These are phyloP conservation scores for Forbesichthys agassizii DNA, from an alignment of 2,113 vertebrate species.

Conservation along the genomic window DNA sequence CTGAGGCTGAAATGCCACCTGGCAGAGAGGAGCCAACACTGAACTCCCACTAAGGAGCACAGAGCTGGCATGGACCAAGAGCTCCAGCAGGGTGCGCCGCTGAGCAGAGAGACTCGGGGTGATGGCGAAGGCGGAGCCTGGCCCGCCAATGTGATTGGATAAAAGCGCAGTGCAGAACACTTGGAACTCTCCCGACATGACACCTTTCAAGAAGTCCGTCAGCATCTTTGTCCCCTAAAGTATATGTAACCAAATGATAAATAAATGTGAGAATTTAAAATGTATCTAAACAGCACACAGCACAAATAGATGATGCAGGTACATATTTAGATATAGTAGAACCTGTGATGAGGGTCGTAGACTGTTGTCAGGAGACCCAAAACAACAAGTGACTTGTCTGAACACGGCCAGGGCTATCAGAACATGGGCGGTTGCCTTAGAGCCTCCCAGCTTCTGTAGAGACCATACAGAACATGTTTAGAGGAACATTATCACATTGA, in stretches of 20 bases:
- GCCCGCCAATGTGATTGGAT: slow-evolving; percentile 49
- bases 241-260: neutral
- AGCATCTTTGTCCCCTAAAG: slow-evolving; percentile 48
- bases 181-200: slow-evolving; percentile 14
- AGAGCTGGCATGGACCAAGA: slow-evolving; percentile 69
- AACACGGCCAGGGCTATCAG: slow-evolving; percentile 68
- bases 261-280: neutral
- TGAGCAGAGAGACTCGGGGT: neutral
- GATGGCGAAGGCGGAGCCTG: slow-evolving; percentile 23
- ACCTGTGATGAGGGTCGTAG: slow-evolving; percentile 56
- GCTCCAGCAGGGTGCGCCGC: slow-evolving; percentile 66
- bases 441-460: slow-evolving; percentile 43
- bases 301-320: neutral
- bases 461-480: neutral
- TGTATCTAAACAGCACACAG: too few relatives aligned
- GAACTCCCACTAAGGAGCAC: slow-evolving; percentile 57
- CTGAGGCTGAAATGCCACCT: slow-evolving; percentile 60
- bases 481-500: neutral
- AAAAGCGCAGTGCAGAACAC: slow-evolving; percentile 69
- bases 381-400: slow-evolving; percentile 68
- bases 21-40: slow-evolving; percentile 59
- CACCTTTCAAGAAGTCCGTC: slow-evolving; percentile 36
- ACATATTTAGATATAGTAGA: too few relatives aligned
- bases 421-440: slow-evolving; percentile 13
- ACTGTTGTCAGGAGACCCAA: slow-evolving; percentile 30